A percentile compares a stretch with the other conserved stretches of the same genome.
phyloP scores from a whole-genome alignment of 2,797 vertebrate species.

The Phalanger gymnotis region DNA sequence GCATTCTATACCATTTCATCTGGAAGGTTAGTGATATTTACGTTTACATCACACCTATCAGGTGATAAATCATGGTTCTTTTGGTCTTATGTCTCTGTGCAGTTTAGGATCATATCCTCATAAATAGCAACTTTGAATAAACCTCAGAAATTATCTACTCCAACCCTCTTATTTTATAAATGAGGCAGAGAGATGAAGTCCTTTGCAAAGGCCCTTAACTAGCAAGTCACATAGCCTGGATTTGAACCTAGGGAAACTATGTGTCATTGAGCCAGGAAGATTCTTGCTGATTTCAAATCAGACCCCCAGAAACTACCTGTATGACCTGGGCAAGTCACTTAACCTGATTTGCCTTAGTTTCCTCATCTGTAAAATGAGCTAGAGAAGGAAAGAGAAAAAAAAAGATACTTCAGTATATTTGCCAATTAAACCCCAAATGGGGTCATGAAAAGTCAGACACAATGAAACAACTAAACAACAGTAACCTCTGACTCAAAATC shows the following conservation, averaged over 20 bases:
- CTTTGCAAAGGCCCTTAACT: background rate
- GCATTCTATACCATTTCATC: background rate
- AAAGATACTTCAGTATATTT: background rate
- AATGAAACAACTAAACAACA: background rate
- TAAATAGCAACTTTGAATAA: background rate
- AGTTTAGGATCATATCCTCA: background rate
- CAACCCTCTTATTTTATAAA: background rate
- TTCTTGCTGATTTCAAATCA: background rate
- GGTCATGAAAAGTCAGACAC: too few relatives aligned
- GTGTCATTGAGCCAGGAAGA: background rate
- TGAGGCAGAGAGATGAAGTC: background rate
- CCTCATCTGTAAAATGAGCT: background rate
- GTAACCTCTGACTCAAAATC: background rate
- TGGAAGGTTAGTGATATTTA: background rate
- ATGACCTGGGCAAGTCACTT: background rate
- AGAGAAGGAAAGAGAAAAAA: background rate
- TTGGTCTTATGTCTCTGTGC: background rate
- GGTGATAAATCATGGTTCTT: background rate
- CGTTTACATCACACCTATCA: background rate
- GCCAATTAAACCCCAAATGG: background rate
- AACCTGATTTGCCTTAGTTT: background rate
- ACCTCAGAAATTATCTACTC: background rate
- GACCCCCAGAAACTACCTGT: background rate
- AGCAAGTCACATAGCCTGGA: background rate
- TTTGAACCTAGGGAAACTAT: background rate